phyloP scores from a whole-genome alignment of 2,113 vertebrate species.

The Pteruthius melanotis region DNA sequence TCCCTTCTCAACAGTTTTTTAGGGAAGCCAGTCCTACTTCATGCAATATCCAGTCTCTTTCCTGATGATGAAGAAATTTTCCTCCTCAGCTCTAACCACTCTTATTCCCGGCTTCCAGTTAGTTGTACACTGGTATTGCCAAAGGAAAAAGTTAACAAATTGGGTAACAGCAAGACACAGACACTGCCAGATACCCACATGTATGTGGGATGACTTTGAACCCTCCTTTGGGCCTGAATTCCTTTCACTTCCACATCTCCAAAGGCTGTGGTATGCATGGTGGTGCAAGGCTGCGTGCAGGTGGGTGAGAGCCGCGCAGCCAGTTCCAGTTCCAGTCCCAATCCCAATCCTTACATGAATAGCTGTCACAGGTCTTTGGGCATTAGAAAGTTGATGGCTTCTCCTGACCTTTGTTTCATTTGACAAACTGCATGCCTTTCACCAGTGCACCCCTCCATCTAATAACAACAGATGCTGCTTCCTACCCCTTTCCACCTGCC shows the following conservation, averaged over 20 bases:
- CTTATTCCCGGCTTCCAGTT: neutral
- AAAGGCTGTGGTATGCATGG: neutral
- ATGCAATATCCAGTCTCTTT: neutral
- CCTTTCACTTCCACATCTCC: neutral
- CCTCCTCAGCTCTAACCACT: neutral
- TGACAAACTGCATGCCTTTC: neutral
- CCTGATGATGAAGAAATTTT: neutral
- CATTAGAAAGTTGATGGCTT: neutral
- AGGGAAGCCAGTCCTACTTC: neutral
- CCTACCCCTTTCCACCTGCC: neutral
- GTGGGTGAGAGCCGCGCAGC: neutral
- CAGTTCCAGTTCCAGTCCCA: neutral
- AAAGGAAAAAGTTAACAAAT: neutral
- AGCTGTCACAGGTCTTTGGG: neutral
- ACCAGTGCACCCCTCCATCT: neutral
- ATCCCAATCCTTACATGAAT: accelerated
- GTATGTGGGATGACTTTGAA: neutral
- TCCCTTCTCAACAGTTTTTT: neutral
- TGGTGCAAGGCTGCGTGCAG: accelerated
- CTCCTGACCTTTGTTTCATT: neutral
- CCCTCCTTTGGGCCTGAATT: neutral
- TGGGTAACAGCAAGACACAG: neutral
- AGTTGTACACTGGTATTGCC: neutral
- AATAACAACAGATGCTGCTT: neutral
- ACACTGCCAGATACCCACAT: neutral